Evolutionary conservation across 1,140 invertebrate species (phyloP).

Genomic region (Protaetia brevitarsis): DNA sequence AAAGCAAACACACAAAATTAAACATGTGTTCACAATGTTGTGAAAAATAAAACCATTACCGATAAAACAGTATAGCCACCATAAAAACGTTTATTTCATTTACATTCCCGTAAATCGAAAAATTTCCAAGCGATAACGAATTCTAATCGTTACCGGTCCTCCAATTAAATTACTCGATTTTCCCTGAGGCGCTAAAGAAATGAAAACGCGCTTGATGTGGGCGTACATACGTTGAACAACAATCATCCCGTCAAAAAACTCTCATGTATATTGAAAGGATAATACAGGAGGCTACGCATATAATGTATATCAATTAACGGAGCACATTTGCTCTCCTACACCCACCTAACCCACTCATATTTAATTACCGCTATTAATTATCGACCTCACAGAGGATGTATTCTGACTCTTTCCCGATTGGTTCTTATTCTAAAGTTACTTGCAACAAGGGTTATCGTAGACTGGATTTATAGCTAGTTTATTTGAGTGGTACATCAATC

Average conservation of each 20-base stretch:
- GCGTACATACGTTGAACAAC: not conserved
- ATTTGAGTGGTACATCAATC: not conserved
- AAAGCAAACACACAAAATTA: too few species aligned
- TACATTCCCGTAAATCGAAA: not conserved
- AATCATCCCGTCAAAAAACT: not conserved
- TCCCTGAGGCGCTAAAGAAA: not conserved
- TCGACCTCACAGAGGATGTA: not conserved
- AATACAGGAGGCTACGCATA: not conserved
- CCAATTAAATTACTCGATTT: not conserved
- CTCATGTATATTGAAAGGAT: too few species aligned
- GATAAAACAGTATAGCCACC: not conserved
- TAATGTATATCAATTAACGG: not conserved
- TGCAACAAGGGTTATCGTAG: not conserved
- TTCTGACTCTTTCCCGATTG: not conserved
- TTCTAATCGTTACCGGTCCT: not conserved
- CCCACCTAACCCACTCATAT: not conserved
- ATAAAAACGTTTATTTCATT: not conserved
- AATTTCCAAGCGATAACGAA: not conserved
- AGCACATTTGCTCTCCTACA: not conserved
- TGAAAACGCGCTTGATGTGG: not conserved
- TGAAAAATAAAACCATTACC: too few species aligned
- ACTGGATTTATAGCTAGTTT: not conserved
- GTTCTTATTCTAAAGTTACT: not conserved
- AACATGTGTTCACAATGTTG: too few species aligned
- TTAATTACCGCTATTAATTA: slow-evolving; percentile 2